phyloP scores from a whole-genome alignment of 2,888 invertebrate genomes.

The Amblyjoppa proteus region DNA sequence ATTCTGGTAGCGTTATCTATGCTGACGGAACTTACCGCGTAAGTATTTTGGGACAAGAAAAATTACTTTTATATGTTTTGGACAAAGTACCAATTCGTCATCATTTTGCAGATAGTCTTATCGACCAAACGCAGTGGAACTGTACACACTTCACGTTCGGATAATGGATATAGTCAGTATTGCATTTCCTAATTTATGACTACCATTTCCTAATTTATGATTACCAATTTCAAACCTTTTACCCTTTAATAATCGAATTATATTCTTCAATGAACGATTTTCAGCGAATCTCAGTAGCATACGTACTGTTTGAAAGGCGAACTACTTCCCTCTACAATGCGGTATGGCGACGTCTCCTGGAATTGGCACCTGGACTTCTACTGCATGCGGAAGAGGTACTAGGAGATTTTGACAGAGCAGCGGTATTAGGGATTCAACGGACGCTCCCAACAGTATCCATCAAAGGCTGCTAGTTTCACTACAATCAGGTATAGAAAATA shows the following conservation, averaged over 20 bases:
- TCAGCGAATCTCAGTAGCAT: slow-evolving; percentile 54
- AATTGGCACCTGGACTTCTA: slow-evolving; percentile 32
- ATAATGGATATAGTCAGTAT: slow-evolving; percentile 7
- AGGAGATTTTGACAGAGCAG: slow-evolving; percentile 58
- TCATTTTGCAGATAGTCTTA: slow-evolving; percentile 31
- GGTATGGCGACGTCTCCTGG: slow-evolving; percentile 43
- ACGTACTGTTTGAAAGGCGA: slow-evolving; percentile 50
- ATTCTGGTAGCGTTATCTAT: slow-evolving; percentile 39
- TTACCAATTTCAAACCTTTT: too few species aligned
- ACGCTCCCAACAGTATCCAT: slow-evolving; percentile 49
- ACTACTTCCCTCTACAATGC: slow-evolving; percentile 38
- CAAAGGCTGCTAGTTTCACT: slow-evolving; percentile 65
- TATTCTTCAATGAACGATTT: not conserved
- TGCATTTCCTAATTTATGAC: not conserved
- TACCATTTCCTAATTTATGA: too few species aligned
- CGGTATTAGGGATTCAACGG: slow-evolving; percentile 36
- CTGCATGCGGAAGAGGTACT: slow-evolving; percentile 37
- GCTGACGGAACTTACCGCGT: slow-evolving; percentile 63
- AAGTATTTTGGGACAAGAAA: slow-evolving; percentile 9
- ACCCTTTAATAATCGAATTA: not conserved
- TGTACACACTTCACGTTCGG: slow-evolving; percentile 41
- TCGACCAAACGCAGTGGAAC: not conserved
- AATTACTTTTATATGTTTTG: not conserved
- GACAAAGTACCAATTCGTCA: not conserved
- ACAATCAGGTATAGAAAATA: slow-evolving; percentile 45